Conservation (phyloP, 2,113 vertebrate genomes). For the Isurus oxyrinchus region DNA sequence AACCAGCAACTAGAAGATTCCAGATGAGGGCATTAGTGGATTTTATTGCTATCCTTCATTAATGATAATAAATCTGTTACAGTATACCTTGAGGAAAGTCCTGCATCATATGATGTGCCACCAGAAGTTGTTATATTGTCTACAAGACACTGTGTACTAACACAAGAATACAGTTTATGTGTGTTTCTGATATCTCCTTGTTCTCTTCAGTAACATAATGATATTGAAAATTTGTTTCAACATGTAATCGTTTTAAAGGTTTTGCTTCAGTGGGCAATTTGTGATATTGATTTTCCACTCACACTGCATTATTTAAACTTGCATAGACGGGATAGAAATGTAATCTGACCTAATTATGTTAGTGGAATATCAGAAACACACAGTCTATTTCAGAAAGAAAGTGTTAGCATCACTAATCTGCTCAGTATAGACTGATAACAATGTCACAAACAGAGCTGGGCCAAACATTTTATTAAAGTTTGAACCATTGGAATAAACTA, state of each 20-base stretch:
- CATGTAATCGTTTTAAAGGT: conserved; percentile 34
- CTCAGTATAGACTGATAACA: conserved; percentile 16
- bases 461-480: conserved; percentile 23
- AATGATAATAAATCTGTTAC: not conserved
- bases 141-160: not conserved
- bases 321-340: not conserved
- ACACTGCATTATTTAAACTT: conserved; percentile 32
- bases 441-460: conserved; percentile 14
- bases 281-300: conserved; percentile 29
- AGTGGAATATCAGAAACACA: conserved; percentile 24
- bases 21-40: not conserved
- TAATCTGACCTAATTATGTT: conserved; percentile 23
- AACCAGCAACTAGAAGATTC: not conserved
- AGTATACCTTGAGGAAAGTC: not conserved
- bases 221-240: conserved; percentile 30
- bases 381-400: conserved; percentile 20
- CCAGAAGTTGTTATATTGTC: not conserved
- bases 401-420: conserved; percentile 14
- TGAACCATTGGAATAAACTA: not conserved
- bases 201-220: not conserved
- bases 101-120: not conserved
- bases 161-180: not conserved
- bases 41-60: not conserved
- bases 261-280: conserved; percentile 36
- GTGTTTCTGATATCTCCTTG: not conserved